Evolutionary conservation across 2,888 invertebrate species (phyloP), one percentile per base, ranked within the genome.

Genomic region (Bimastos eiseni): DNA sequence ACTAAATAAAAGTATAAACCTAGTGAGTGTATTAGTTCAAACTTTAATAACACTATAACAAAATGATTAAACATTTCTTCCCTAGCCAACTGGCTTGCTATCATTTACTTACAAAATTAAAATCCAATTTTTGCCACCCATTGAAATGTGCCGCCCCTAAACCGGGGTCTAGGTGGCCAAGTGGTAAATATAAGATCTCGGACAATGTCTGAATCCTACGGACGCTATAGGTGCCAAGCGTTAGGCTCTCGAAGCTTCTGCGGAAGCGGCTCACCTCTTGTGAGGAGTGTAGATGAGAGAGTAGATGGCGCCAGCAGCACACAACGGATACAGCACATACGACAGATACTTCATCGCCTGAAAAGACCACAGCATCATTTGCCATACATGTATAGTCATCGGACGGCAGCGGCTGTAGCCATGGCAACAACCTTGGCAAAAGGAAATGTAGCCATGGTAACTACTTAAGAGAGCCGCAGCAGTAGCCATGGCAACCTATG

Each of bases 261-360:
- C 15, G 4, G 37, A 2, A 0, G 70, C 34, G 15, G 55, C 21
- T 44, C 70, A 92, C 91, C 98, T 97, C 95, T 97, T 98, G 95
- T 99, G 99, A 30, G 98, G 98, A 93, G 97, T 97, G 95, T 98
- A 99, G 30, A 99, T 93, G 37, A 99, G 96, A 15, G 98, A 98
- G 95, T 99, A 99, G 19, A 97, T 94, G 17, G 99, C 99, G 11
- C 98, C 98, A 37, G 96, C 96, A 38, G 97, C 90, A 93, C 98
- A 97, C 24, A 99, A 96, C 1, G 99, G 99, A 95, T 98, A 98
- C 90, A 99, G 95, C 70, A 99, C 93, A 95, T 97, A 98, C 91
- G 97, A 97, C 84, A 99, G 96, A 94, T 99, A 98, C 91, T 96
- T 96, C 98, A 99, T 98, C 90, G 95, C 95, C 94, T 95, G 93